Base-by-base conservation (phyloP, 2,797 vertebrate species). In the Mionectes olivaceus region DNA sequence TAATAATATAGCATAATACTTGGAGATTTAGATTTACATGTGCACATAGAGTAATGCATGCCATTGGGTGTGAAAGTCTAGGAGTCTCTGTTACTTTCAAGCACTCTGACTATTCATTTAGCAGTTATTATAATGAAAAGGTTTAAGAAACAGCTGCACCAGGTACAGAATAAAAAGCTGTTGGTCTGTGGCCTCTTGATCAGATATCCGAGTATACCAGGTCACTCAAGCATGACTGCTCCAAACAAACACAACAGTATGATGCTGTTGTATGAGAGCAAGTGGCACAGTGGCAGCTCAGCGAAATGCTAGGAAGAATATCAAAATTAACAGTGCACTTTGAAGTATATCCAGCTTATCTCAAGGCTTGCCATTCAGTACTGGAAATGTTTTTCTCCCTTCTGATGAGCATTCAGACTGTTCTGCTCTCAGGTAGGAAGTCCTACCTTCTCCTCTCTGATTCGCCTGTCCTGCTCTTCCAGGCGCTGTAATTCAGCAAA, bases 401-500 rank as follows among this genome's bases (percentile, higher is more conserved):
- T 46, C 65, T 59, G 16, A 41, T 8, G 5, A 53, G 33, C 41
- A 11, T 33, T 67, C 57, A 65, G n/a, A 55, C 13, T n/a, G 12
- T 25, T 77, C 27, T 94, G 39, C 52, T 43, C 11, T 44, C 49
- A 35, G 16, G 11, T 46, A 35, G 16, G 10, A 46, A 59, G 23
- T 63, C 32, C 7, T 92, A 98, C 98, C 85, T 99, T 99, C 92
- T 99, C 99, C 92, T 99, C 98, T 3, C 79, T 96, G 91, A 93
- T 98, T 12, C 99, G 97, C 49, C 98, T 97, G 96, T 99, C 99
- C 79, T 98, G 98, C 92, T 99, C 99, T 94, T 99, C 98, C 22
- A 99, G 98, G 33, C 99, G 97, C 91, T 99, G 98, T 27, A 99
- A 97, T 95, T 99, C 99, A 19, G 98, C 99, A 69, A 99, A 97